These are phyloP conservation scores for Entelurus aequoreus DNA, from an alignment of 2,113 vertebrate genomes.

Conservation along the genomic window DNA sequence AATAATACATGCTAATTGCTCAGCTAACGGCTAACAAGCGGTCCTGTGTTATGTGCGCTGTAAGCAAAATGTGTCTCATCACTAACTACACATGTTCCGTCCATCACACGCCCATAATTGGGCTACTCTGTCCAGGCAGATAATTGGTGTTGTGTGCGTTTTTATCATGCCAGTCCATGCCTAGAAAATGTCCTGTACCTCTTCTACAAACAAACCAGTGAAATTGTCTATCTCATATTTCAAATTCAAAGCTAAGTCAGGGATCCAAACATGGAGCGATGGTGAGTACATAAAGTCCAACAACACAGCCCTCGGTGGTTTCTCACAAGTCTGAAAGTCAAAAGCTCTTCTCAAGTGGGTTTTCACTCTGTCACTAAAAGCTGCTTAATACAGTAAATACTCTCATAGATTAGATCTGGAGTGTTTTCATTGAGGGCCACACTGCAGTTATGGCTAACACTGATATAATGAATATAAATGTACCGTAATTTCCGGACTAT, in stretches of 20 bases:
- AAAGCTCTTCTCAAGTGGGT: constrained; percentile 5
- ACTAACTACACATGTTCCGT: constrained; percentile 33
- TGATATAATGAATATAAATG: too few relatives aligned
- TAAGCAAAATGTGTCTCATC: constrained; percentile 41
- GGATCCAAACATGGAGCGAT: constrained; percentile 81
- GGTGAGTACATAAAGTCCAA: constrained; percentile 74
- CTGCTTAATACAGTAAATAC: background rate
- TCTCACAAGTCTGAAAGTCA: constrained; percentile 47
- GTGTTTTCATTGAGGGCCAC: too few relatives aligned
- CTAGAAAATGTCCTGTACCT: constrained; percentile 41
- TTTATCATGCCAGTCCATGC: constrained; percentile 47
- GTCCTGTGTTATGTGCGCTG: constrained; percentile 35
- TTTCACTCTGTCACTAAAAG: background rate
- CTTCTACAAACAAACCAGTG: constrained; percentile 62
- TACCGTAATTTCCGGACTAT: too few relatives aligned
- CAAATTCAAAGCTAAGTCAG: constrained; percentile 80
- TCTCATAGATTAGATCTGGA: too few relatives aligned
- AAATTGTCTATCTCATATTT: constrained; percentile 80
- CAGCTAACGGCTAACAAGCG: constrained; percentile 41
- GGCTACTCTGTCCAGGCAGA: constrained; percentile 25
- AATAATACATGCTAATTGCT: constrained; percentile 21
- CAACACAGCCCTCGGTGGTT: constrained; percentile 54
- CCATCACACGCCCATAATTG: constrained; percentile 38
- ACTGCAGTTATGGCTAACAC: too few relatives aligned
- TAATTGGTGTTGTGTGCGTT: constrained; percentile 58